phyloP scores from a whole-genome alignment of 1,140 invertebrate genomes.

The Campoletis sonorensis region DNA sequence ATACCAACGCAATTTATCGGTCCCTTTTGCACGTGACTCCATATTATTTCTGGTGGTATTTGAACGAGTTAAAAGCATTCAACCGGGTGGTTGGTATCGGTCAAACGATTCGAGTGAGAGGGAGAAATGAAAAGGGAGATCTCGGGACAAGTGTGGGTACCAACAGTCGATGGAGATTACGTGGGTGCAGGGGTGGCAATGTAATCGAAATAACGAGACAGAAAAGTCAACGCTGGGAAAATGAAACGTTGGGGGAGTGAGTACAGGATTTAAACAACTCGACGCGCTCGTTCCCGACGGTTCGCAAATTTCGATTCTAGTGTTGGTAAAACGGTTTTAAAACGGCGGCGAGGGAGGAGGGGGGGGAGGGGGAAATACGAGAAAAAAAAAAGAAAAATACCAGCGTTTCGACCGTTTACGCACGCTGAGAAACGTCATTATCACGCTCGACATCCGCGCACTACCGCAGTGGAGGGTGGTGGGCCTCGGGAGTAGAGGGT shows the following conservation, averaged over 20 bases:
- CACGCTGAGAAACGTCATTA: constrained; percentile 33
- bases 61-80: constrained; percentile 11
- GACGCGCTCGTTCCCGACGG: constrained; percentile 46
- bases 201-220: constrained; percentile 68
- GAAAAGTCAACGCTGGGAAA: constrained; percentile 60
- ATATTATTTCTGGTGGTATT: constrained; percentile 1
- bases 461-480: neutral
- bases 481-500: constrained; percentile 42
- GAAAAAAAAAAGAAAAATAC: neutral
- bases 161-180: constrained; percentile 65
- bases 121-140: constrained; percentile 54
- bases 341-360: no score
- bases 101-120: constrained; percentile 15
- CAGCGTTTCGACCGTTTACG: constrained; percentile 5
- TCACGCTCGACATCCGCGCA: neutral
- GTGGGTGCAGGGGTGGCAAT: constrained; percentile 59
- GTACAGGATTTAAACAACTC: constrained; percentile 59
- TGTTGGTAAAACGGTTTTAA: neutral
- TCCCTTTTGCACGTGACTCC: neutral
- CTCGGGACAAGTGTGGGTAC: constrained; percentile 24
- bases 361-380: no score
- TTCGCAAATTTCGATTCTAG: constrained; percentile 35
- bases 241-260: constrained; percentile 57
- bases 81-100: constrained; percentile 5
- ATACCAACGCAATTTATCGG: neutral